phyloP scores from a whole-genome alignment of 1,140 invertebrate species.

The Hesperophylax magnus region DNA sequence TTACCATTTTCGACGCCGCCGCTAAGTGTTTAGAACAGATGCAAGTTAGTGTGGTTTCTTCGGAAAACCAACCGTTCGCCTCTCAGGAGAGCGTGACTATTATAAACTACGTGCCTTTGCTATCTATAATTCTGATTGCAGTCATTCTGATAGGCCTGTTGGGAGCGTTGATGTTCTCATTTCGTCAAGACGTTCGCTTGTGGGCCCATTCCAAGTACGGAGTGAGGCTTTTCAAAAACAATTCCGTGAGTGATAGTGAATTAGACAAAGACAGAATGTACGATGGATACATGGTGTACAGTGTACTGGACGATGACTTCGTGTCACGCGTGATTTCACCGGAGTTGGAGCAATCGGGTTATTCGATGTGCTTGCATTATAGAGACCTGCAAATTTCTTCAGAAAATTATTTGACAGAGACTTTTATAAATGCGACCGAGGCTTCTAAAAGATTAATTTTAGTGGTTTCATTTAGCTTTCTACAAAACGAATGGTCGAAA shows the following conservation, averaged over 20 bases:
- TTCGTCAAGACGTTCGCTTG: constrained; percentile 81
- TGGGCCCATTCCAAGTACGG: constrained; percentile 84
- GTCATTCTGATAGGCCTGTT: constrained; percentile 80
- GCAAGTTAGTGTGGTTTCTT: constrained; percentile 82
- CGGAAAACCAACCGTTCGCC: constrained; percentile 69
- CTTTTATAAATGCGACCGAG: constrained; percentile 86
- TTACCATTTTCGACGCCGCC: constrained; percentile 76
- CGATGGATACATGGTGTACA: constrained; percentile 92
- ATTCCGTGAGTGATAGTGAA: constrained; percentile 79
- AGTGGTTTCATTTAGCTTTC: constrained; percentile 81
- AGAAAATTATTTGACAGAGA: constrained; percentile 80
- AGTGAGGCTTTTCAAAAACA: constrained; percentile 81
- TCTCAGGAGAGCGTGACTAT: constrained; percentile 74
- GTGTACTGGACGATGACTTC: constrained; percentile 87
- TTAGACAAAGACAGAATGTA: constrained; percentile 84
- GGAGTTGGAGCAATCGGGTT: constrained; percentile 83
- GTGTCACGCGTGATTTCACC: constrained; percentile 83
- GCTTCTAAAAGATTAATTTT: constrained; percentile 80
- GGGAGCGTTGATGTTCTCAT: constrained; percentile 80
- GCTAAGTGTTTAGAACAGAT: constrained; percentile 79
- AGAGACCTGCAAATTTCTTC: constrained; percentile 79
- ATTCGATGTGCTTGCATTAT: constrained; percentile 82
- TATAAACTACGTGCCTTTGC: constrained; percentile 76
- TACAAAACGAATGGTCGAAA: constrained; percentile 83
- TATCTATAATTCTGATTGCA: constrained; percentile 81